Base-by-base conservation (phyloP, 2,888 invertebrate genomes). In the Monoplex corrugatus region DNA sequence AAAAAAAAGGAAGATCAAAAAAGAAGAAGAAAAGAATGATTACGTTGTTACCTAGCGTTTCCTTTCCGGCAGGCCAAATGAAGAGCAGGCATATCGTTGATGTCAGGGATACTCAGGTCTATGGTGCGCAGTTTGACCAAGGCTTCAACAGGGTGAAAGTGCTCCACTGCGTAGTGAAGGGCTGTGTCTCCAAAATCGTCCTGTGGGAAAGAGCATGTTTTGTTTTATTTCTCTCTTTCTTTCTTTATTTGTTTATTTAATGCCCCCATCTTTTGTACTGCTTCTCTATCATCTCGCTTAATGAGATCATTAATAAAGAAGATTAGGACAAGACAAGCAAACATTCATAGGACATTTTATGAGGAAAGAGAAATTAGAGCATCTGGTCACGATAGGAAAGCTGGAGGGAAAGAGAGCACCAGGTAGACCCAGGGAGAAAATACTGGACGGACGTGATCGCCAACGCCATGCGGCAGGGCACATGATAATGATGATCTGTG, bases 131-230 rank as follows among this genome's bases (percentile, higher is more conserved):
- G 72, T 8, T 23, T 6, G 32, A 72, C 72, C 23, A 72, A 32
- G 72, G 72, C 72, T n/a, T 72, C 72, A 23, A 72, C 72, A n/a
- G 10, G 23, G 16, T n/a, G 10, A 8, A 23, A n/a, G 16, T 72
- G 10, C n/a, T n/a, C 72, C 6, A 72, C 28, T 6, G 72, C 72
- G 16, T 19, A 6, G 32, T 72, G 72, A 6, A 72, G 72, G 19
- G 72, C n/a, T n/a, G 72, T 72, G 72, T 72, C 72, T 32, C 28
- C 72, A 72, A 72, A 72, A n/a, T 72, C 72, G 28, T 72, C 72
- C 72, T 72, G 72, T n/a, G 23, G 57, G 13, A 16, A n/a, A 72
- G 10, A 6, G 19, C 50, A 50, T 19, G 50, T 50, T 13, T 50
- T 13, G 50, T 50, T 50, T 50, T 50, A 19, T 13, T 10, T 13